Conservation (phyloP, 2,888 invertebrate genomes). For the Limulus polyphemus region DNA sequence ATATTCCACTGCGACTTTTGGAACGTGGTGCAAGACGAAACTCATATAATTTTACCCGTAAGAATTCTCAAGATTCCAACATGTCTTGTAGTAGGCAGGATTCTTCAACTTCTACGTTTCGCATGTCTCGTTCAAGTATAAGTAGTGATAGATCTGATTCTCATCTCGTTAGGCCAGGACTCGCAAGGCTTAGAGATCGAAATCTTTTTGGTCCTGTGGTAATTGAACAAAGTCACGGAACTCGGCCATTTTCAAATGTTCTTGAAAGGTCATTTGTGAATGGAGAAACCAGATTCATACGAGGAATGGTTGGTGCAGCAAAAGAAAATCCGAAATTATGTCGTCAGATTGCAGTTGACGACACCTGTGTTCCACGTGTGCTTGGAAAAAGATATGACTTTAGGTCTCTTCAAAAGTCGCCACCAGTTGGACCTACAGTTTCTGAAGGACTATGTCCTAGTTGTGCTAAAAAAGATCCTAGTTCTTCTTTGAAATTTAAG, state of each 20-base stretch:
- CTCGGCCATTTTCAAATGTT: constrained; percentile 6
- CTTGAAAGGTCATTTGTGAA: neutral
- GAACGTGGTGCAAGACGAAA: constrained; percentile 53
- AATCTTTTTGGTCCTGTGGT: constrained; percentile 21
- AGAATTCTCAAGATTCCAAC: constrained; percentile 84
- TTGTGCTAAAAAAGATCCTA: constrained; percentile 24
- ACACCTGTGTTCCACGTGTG: constrained; percentile 30
- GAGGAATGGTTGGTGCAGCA: constrained; percentile 28
- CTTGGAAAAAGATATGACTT: neutral
- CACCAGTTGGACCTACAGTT: constrained; percentile 4
- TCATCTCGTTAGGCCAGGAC: constrained; percentile 25
- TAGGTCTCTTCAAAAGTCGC: constrained; percentile 1
- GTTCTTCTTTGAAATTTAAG: constrained; percentile 16
- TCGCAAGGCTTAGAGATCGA: constrained; percentile 10
- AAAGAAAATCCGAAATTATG: constrained; percentile 57
- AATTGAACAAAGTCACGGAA: no score
- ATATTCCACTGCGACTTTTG: constrained; percentile 55
- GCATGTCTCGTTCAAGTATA: constrained; percentile 70
- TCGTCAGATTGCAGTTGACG: constrained; percentile 66
- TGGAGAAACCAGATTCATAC: constrained; percentile 19
- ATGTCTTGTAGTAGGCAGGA: constrained; percentile 79
- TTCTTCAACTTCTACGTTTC: constrained; percentile 80
- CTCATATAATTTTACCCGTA: constrained; percentile 50
- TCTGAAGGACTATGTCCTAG: constrained; percentile 14
- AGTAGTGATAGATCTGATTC: constrained; percentile 41